Evolutionary conservation across 2,888 invertebrate genomes (phyloP).

Genomic region (Leptodirus hochenwartii): DNA sequence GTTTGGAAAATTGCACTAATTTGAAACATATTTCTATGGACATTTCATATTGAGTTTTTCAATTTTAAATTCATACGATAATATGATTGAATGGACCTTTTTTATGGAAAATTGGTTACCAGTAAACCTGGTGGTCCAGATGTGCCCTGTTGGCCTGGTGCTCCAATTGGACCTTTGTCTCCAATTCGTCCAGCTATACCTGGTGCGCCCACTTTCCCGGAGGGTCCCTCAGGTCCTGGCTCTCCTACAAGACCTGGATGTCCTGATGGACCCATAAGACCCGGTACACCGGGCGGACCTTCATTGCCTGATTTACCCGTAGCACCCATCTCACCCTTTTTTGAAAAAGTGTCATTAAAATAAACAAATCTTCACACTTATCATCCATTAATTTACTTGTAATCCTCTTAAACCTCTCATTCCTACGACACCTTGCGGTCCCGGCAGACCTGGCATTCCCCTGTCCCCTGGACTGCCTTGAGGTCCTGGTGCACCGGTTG

Average conservation of each 20-base stretch:
- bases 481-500: constrained; percentile 48
- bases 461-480: constrained; percentile 50
- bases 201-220: constrained; percentile 51
- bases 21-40: not conserved
- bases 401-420: constrained; percentile 43
- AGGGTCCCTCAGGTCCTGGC: constrained; percentile 37
- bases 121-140: constrained; percentile 51
- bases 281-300: constrained; percentile 50
- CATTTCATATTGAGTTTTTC: not conserved
- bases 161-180: constrained; percentile 55
- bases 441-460: constrained; percentile 42
- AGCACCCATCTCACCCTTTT: constrained; percentile 51
- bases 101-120: no score
- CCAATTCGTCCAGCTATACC: constrained; percentile 57
- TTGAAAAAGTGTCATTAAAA: constrained; percentile 1
- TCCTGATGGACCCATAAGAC: constrained; percentile 47
- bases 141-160: constrained; percentile 42
- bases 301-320: constrained; percentile 55
- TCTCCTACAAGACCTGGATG: constrained; percentile 41
- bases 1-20: no score
- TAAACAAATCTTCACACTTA: not conserved
- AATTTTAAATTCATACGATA: no score
- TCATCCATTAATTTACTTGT: constrained; percentile 27
- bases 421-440: constrained; percentile 44
- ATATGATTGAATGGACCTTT: no score